These are phyloP conservation scores for Acanthopleura granulata DNA, from an alignment of 2,888 invertebrate species.

Conservation along the genomic window DNA sequence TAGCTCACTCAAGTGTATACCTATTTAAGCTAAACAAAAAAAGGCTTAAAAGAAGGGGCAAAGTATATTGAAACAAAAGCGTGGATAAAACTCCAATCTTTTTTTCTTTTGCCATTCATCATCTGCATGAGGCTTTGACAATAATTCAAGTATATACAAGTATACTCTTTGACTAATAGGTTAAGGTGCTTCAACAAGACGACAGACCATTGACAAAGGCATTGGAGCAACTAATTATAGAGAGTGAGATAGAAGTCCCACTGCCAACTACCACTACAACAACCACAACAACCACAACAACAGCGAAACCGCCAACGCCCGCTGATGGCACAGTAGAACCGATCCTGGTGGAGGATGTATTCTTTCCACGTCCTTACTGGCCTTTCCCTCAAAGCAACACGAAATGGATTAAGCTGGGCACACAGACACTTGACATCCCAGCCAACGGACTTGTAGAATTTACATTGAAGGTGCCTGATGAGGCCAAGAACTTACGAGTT, in stretches of 20 bases:
- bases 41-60: no score
- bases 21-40: no score
- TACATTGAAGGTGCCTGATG: background rate
- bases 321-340: background rate
- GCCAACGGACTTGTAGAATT: conserved; percentile 4
- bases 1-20: no score
- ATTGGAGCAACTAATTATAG: background rate
- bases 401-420: background rate
- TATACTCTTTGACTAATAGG: background rate
- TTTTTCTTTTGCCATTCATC: no score
- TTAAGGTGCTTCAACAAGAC: conserved; percentile 13
- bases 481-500: background rate
- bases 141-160: no score
- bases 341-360: background rate
- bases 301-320: background rate
- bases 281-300: background rate
- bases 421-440: background rate
- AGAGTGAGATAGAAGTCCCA: background rate
- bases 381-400: background rate
- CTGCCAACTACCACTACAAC: background rate
- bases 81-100: no score
- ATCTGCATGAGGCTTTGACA: no score
- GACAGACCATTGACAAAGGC: background rate
- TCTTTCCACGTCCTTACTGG: background rate
- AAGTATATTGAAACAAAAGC: no score